These are phyloP conservation scores for Nipponacmea schrenckii DNA, from an alignment of 2,888 invertebrate genomes.

Conservation along the genomic window DNA sequence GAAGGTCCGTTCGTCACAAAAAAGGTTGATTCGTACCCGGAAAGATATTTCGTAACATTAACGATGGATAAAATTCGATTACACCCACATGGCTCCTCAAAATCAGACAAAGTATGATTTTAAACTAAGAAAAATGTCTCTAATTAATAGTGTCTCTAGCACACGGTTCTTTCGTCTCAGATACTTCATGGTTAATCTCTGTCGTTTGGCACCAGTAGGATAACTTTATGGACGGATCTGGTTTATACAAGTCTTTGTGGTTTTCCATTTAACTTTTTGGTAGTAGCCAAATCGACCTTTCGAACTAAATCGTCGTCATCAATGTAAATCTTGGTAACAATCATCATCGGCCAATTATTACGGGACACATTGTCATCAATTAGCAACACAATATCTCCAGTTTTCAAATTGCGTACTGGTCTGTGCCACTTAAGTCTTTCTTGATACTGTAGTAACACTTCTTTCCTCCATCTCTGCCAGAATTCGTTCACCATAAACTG, in stretches of 20 bases:
- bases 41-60: too few relatives aligned
- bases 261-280: neutral
- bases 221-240: neutral
- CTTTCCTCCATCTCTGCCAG: conserved; percentile 37
- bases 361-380: conserved; percentile 30
- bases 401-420: conserved; percentile 23
- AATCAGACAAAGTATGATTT: neutral
- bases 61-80: too few relatives aligned
- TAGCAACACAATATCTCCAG: conserved; percentile 38
- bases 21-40: too few relatives aligned
- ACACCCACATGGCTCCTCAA: neutral
- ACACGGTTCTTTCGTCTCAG: neutral
- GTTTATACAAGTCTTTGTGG: neutral
- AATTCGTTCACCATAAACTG: conserved; percentile 38
- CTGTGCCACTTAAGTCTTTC: conserved; percentile 30
- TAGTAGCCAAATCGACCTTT: conserved; percentile 23
- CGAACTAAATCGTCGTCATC: conserved; percentile 31
- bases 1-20: too few relatives aligned
- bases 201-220: neutral
- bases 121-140: neutral
- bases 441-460: conserved; percentile 32
- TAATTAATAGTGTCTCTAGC: neutral
- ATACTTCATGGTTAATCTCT: neutral
- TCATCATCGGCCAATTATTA: conserved; percentile 31
- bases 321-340: conserved; percentile 15